A percentile compares a stretch with the other conserved stretches of the same genome.
Conservation (phyloP, 2,888 invertebrate genomes). For the Chrysolina americana region DNA sequence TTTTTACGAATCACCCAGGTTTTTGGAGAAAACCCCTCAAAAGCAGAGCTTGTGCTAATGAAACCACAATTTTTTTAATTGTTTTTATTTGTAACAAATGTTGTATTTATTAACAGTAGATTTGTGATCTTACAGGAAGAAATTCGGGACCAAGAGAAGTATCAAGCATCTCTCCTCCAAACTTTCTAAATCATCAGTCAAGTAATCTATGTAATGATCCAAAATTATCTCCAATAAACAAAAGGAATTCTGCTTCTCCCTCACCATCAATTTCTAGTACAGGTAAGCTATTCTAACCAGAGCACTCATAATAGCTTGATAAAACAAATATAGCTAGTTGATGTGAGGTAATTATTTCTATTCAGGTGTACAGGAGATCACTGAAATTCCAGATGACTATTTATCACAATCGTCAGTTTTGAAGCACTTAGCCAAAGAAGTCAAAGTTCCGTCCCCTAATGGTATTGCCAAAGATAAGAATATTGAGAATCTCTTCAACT, state of each 20-base stretch:
- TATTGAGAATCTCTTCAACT: slow-evolving; percentile 53
- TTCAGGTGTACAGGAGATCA: slow-evolving; percentile 78
- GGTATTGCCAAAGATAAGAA: slow-evolving; percentile 54
- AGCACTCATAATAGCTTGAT: too few relatives aligned
- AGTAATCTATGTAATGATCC: slow-evolving; percentile 60
- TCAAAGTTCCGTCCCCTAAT: slow-evolving; percentile 67
- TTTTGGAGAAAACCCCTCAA: too few relatives aligned
- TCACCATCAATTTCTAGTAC: slow-evolving; percentile 63
- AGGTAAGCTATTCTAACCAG: slow-evolving; percentile 46
- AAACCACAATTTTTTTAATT: too few relatives aligned
- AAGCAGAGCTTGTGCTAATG: too few relatives aligned
- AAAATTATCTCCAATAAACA: slow-evolving; percentile 64
- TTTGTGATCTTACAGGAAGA: slow-evolving; percentile 59
- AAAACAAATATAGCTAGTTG: too few relatives aligned
- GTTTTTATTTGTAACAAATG: too few relatives aligned
- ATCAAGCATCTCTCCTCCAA: slow-evolving; percentile 60
- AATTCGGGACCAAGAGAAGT: slow-evolving; percentile 67
- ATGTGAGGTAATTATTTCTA: too few relatives aligned
- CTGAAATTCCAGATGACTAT: slow-evolving; percentile 88
- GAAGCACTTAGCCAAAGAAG: slow-evolving; percentile 88
- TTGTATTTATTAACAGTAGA: neutral
- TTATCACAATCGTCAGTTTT: slow-evolving; percentile 86
- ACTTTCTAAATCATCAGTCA: slow-evolving; percentile 61
- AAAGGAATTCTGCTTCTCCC: slow-evolving; percentile 64
- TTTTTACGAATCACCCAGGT: too few relatives aligned